Percentiles rank a stretch among this genome's conserved stretches.
Evolutionary conservation across 1,140 invertebrate species (phyloP).

Genomic region (Listronotus oregonensis): DNA sequence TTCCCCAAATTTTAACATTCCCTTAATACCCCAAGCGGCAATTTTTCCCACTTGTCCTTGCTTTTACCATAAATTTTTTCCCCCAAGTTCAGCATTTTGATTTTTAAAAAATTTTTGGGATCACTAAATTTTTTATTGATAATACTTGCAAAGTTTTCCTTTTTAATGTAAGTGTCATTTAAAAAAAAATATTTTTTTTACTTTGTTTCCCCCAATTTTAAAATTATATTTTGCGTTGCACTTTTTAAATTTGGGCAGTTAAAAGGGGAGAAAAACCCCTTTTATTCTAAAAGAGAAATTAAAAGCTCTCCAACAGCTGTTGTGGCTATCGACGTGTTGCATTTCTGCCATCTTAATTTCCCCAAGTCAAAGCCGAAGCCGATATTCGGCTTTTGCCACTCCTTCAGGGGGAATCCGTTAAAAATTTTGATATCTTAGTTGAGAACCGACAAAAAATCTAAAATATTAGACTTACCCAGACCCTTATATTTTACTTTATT

Average conservation of each 20-base stretch:
- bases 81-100: conserved; percentile 93
- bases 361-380: too few species aligned
- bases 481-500: too few species aligned
- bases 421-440: too few species aligned
- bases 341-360: too few species aligned
- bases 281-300: too few species aligned
- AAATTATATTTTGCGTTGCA: conserved; percentile 99
- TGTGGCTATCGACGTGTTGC: too few species aligned
- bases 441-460: too few species aligned
- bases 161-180: conserved; percentile 96
- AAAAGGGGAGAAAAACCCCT: too few species aligned
- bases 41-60: conserved; percentile 92
- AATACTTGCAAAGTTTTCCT: conserved; percentile 96
- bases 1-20: conserved; percentile 94
- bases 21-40: conserved; percentile 94
- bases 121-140: conserved; percentile 84
- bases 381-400: too few species aligned
- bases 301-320: too few species aligned
- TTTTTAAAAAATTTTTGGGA: conserved; percentile 98
- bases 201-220: conserved; percentile 94
- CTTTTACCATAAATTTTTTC: conserved; percentile 98
- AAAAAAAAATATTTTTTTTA: conserved; percentile 98
- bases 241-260: conserved; percentile 98
- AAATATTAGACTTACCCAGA: too few species aligned
- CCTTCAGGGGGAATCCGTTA: too few species aligned